Evolutionary conservation across 2,888 invertebrate species (phyloP).

Genomic region (Sesia bembeciformis): DNA sequence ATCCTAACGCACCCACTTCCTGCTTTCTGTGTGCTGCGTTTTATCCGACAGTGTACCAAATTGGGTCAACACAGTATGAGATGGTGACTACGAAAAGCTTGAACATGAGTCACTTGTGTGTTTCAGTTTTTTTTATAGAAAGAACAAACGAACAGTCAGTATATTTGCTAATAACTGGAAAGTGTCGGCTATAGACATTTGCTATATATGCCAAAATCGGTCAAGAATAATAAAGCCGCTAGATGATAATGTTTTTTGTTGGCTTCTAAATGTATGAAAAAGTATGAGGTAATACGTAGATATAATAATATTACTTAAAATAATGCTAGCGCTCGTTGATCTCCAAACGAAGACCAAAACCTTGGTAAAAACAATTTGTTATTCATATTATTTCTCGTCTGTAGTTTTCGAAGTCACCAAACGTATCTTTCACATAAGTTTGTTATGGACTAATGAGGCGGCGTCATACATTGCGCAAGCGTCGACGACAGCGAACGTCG

Average conservation of each 20-base stretch:
- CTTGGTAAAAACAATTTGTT: neutral
- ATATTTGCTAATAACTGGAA: too few relatives aligned
- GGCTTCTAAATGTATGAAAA: too few relatives aligned
- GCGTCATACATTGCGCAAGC: conserved; percentile 50
- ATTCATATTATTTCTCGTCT: neutral
- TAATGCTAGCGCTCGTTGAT: too few relatives aligned
- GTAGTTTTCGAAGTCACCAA: neutral
- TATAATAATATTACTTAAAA: too few relatives aligned
- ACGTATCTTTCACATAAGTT: conserved; percentile 27
- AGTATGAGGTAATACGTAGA: too few relatives aligned
- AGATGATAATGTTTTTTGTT: too few relatives aligned
- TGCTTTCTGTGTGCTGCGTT: conserved; percentile 38
- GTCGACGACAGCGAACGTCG: conserved; percentile 42
- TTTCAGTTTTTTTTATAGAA: too few relatives aligned
- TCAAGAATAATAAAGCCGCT: too few relatives aligned
- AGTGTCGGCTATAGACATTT: too few relatives aligned
- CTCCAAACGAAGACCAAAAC: too few relatives aligned
- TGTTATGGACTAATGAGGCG: conserved; percentile 62
- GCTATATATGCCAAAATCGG: too few relatives aligned
- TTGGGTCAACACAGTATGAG: conserved; percentile 41
- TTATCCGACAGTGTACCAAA: conserved; percentile 47
- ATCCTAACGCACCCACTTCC: conserved; percentile 38
- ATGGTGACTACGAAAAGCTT: conserved; percentile 25
- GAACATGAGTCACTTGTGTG: neutral
- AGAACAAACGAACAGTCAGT: too few relatives aligned